Conservation (phyloP, 2,797 vertebrate genomes). For the Onychomys arenicola region DNA sequence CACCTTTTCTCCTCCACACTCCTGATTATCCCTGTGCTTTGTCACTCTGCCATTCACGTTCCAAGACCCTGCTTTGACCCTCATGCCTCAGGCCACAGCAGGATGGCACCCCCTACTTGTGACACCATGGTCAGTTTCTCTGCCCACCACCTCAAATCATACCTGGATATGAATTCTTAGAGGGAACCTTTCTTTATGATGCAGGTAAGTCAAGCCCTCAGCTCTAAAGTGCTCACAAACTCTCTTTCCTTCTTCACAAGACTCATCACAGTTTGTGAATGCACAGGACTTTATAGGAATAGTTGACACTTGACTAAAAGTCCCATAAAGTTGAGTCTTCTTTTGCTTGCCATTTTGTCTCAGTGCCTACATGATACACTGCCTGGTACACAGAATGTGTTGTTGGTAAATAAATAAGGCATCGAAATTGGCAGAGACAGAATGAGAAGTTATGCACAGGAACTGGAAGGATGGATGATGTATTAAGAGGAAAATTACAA, state of each 20-base stretch:
- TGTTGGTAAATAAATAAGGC: background rate
- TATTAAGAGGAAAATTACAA: background rate
- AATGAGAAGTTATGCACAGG: background rate
- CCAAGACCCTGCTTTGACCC: background rate
- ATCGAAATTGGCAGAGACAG: background rate
- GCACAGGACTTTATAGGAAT: background rate
- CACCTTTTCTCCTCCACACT: no score
- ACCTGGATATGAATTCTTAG: background rate
- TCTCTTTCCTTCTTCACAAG: background rate
- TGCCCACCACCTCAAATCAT: background rate
- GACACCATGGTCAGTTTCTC: background rate
- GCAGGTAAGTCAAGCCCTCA: background rate
- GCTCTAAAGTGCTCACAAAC: background rate
- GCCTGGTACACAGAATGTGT: background rate
- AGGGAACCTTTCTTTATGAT: background rate
- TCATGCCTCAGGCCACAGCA: background rate
- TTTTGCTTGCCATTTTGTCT: background rate
- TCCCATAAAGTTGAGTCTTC: background rate
- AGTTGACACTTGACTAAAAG: background rate
- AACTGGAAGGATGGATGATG: background rate
- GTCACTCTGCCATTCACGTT: background rate
- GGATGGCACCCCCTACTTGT: background rate
- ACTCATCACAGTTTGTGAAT: background rate
- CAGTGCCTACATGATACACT: background rate
- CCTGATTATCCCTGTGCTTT: background rate